phyloP scores from a whole-genome alignment of 2,888 invertebrate genomes.

The Notodonta ziczac region DNA sequence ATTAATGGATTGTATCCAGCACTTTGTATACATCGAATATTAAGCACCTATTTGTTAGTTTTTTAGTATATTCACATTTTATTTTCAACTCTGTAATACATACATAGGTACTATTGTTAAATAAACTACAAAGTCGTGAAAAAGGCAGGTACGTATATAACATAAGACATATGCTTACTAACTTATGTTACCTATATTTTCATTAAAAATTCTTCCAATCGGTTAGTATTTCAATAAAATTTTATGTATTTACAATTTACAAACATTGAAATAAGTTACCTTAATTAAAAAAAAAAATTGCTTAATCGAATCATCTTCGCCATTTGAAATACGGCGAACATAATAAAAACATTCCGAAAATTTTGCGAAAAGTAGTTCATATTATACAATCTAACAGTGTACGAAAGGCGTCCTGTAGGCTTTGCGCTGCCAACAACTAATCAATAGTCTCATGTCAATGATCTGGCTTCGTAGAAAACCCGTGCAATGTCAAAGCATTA shows the following conservation, averaged over 20 bases:
- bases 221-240: neutral
- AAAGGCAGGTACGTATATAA: too few species aligned
- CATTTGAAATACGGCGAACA: neutral
- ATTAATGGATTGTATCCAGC: constrained; percentile 2
- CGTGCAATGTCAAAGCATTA: constrained; percentile 42
- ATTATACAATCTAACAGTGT: too few species aligned
- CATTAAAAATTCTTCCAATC: too few species aligned
- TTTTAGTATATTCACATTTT: neutral
- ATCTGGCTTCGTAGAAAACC: constrained; percentile 39
- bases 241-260: constrained; percentile 1
- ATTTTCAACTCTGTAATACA: too few species aligned
- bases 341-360: constrained; percentile 1
- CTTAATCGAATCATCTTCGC: neutral
- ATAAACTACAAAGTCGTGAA: too few species aligned
- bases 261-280: neutral
- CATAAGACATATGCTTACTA: too few species aligned
- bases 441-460: constrained; percentile 53
- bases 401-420: constrained; percentile 14
- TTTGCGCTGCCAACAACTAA: constrained; percentile 44
- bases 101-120: neutral
- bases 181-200: too few species aligned
- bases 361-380: too few species aligned
- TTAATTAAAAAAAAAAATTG: neutral
- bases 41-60: constrained; percentile 4
- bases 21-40: neutral